Evolutionary conservation across 2,113 vertebrate species (phyloP), one percentile per base, ranked within the genome.

Genomic region (Carassius auratus): DNA sequence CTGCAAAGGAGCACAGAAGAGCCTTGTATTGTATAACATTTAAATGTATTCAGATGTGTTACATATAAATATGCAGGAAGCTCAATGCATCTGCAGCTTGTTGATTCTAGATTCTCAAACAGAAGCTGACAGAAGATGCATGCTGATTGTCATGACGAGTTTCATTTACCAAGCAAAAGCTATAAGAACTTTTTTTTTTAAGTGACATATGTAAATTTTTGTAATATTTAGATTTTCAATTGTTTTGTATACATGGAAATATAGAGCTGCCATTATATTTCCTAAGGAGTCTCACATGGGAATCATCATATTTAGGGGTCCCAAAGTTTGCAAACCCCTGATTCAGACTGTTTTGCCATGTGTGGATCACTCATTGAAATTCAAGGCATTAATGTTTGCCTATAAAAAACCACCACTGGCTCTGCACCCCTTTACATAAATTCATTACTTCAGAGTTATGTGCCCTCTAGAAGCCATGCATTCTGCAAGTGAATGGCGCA

Each of bases 101-200:
- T 42, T 21, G 69, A 73, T 73, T 73, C 17, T 73, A 17, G 33
- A 19, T 55, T 30, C 8, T 77, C 21, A 23, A 30, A 45, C 74
- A 76, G 71, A 45, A 74, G 75, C 74, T 21, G 30, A 78, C 30
- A 6, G 26, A 55, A 76, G 75, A 76, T 14, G 21, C n/a, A 14
- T n/a, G 71, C 71, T 74, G 42, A 55, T 61, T 30, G 7, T 75
- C n/a, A 55, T 77, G 48, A 55, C 50, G 26, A 77, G 19, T 23
- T 77, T 33, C 0, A 33, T 77, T 57, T 21, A 57, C 17, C 8
- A 2, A 77, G 33, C 26, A 1, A 57, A 50, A 23, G 45, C 45
- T 23, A 23, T 75, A 42, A 74, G 48, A 55, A 1, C 75, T 15
- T 4, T 0, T 48, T 21, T 61, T 59, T 59, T 61, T n/a, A n/a